phyloP scores from a whole-genome alignment of 2,113 vertebrate genomes.

The Furnarius figulus region DNA sequence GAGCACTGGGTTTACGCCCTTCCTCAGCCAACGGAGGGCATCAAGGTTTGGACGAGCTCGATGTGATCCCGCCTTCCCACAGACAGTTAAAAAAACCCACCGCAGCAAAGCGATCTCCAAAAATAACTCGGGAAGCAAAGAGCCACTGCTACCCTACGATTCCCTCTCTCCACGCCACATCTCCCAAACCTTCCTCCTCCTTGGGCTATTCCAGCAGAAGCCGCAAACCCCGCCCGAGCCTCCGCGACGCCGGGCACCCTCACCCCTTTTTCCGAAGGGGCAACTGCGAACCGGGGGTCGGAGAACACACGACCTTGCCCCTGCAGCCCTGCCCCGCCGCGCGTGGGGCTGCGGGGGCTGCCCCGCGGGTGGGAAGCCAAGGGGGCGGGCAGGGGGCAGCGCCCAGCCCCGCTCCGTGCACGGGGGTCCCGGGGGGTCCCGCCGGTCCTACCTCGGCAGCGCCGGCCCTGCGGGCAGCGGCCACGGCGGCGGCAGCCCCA shows the following conservation, averaged over 20 bases:
- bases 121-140: background rate
- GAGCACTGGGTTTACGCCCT: background rate
- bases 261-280: background rate
- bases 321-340: background rate
- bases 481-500: background rate
- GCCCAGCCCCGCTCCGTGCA: background rate
- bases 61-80: background rate
- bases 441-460: conserved; percentile 52
- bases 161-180: background rate
- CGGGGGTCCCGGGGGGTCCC: background rate
- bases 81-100: background rate
- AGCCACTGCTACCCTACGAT: background rate
- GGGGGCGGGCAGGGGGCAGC: background rate
- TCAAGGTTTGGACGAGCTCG: background rate
- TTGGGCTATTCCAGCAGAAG: background rate
- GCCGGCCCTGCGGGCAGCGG: conserved; percentile 25
- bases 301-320: background rate
- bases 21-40: background rate
- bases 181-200: background rate
- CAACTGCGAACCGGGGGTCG: rapidly evolving
- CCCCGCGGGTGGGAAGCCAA: background rate
- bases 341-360: background rate
- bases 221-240: background rate
- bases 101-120: background rate
- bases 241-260: background rate